phyloP scores from a whole-genome alignment of 2,888 invertebrate genomes.

The Xestobium rufovillosum region DNA sequence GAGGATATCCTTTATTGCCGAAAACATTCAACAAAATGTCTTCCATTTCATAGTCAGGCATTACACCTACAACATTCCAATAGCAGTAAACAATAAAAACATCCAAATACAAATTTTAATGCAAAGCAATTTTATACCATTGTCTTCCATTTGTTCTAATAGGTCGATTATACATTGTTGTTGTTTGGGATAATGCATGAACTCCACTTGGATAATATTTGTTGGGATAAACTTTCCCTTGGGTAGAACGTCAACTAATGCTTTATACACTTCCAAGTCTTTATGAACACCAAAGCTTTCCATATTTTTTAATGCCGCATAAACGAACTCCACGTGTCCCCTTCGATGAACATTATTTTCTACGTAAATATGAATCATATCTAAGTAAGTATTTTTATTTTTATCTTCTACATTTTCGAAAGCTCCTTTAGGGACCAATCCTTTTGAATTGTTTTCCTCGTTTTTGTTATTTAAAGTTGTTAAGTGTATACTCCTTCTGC shows the following conservation, averaged over 20 bases:
- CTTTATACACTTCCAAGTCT: conserved; percentile 81
- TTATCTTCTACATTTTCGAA: conserved; percentile 50
- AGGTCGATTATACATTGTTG: conserved; percentile 90
- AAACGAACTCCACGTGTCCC: conserved; percentile 92
- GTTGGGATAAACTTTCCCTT: conserved; percentile 80
- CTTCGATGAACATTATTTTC: conserved; percentile 58
- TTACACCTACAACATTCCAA: conserved; percentile 58
- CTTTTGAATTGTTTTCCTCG: conserved; percentile 28
- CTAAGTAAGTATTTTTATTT: conserved; percentile 60
- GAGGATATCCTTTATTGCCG: conserved; percentile 65
- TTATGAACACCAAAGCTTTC: conserved; percentile 81
- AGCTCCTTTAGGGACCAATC: conserved; percentile 42
- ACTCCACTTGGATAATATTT: conserved; percentile 79
- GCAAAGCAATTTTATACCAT: conserved; percentile 49
- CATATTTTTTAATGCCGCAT: conserved; percentile 81
- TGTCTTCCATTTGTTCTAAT: conserved; percentile 90
- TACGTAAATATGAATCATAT: conserved; percentile 68
- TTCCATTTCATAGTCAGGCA: conserved; percentile 87
- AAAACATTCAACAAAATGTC: conserved; percentile 75
- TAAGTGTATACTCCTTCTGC: not conserved
- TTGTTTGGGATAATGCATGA: conserved; percentile 92
- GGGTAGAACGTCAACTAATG: conserved; percentile 76
- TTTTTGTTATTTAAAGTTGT: not conserved
- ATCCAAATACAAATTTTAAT: conserved; percentile 10
- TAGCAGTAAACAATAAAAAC: too few relatives aligned